Evolutionary conservation across 2,888 invertebrate species (phyloP).

Genomic region (Amblyteles armatorius): DNA sequence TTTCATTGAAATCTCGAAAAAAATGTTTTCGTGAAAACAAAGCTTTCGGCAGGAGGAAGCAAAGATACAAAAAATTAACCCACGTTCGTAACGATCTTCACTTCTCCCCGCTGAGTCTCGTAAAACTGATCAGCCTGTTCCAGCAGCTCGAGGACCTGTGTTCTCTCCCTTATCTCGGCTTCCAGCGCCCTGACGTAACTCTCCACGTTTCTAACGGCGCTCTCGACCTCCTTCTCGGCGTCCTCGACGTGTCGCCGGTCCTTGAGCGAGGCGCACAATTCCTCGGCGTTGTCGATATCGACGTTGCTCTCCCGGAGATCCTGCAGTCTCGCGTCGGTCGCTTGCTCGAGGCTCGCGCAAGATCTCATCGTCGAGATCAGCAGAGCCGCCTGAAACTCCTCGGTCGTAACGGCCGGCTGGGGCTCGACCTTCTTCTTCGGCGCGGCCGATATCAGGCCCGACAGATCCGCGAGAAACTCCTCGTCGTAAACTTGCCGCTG

Average conservation of each 20-base stretch:
- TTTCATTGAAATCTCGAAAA: too few relatives aligned
- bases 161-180: constrained; percentile 93
- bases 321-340: constrained; percentile 81
- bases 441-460: constrained; percentile 92
- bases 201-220: constrained; percentile 92
- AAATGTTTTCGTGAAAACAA: too few relatives aligned
- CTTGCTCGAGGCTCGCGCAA: constrained; percentile 81
- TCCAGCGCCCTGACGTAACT: constrained; percentile 92
- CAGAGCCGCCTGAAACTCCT: constrained; percentile 90
- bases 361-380: constrained; percentile 83
- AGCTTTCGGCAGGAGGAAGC: background rate
- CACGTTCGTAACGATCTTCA: constrained; percentile 97
- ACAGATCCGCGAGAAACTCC: constrained; percentile 94
- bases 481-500: constrained; percentile 96
- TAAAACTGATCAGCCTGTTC: constrained; percentile 95
- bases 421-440: constrained; percentile 89
- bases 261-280: constrained; percentile 92
- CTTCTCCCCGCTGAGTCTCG: constrained; percentile 96
- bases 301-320: constrained; percentile 89
- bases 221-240: constrained; percentile 94
- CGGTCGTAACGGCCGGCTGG: constrained; percentile 85
- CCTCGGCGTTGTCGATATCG: constrained; percentile 91
- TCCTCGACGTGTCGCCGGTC: constrained; percentile 95
- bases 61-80: constrained; percentile 83
- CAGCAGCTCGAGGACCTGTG: constrained; percentile 91